Percentiles rank a stretch among this genome's conserved stretches.
Conservation (phyloP, 37 sponge, comb jelly and placozoan genomes). For the Ephydatia muelleri region DNA sequence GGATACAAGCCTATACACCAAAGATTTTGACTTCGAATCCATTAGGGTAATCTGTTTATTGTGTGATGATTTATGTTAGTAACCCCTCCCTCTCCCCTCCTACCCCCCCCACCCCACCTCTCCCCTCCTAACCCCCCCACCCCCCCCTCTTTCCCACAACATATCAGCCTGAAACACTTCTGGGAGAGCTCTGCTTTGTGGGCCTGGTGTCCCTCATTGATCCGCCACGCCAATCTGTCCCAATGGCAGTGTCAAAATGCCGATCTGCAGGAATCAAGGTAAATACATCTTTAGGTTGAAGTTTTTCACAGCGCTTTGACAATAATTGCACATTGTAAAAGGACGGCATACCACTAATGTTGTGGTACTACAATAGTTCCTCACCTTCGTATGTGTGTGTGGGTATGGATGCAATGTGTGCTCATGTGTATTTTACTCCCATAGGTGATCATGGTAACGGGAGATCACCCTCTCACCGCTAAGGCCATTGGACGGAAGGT, state of each 20-base stretch:
- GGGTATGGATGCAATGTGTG: not conserved
- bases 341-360: not conserved
- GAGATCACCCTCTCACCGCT: conserved; percentile 98
- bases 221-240: conserved; percentile 93
- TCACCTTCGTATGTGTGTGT: not conserved
- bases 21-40: conserved; percentile 76
- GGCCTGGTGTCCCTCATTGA: conserved; percentile 95
- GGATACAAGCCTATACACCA: conserved; percentile 60
- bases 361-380: not conserved
- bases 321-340: not conserved
- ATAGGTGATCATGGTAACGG: conserved; percentile 97
- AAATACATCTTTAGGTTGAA: not conserved
- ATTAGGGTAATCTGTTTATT: conserved; percentile 44
- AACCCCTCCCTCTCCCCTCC: not conserved
- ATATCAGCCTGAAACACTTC: conserved; percentile 18
- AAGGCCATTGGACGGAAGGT: conserved; percentile 92
- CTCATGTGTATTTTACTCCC: not conserved
- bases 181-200: conserved; percentile 78
- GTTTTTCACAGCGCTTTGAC: not conserved
- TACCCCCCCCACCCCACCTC: too few species aligned
- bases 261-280: conserved; percentile 93
- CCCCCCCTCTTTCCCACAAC: not conserved
- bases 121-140: too few species aligned
- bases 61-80: not conserved
- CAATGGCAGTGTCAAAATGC: conserved; percentile 94